Conservation (phyloP, 2,113 vertebrate species). For the Pituophis catenifer region DNA sequence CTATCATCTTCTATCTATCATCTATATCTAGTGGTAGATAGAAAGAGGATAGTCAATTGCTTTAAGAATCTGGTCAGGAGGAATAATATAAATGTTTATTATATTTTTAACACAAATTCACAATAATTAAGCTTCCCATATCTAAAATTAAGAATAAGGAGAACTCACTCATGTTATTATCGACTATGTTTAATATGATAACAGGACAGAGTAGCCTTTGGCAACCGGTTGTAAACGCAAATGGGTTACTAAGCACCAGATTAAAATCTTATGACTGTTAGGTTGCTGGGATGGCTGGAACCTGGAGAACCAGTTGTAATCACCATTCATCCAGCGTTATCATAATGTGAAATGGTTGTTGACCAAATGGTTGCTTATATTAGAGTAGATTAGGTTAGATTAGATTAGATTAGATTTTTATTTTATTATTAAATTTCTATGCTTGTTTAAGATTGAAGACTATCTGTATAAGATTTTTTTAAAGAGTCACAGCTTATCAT, state of each 20-base stretch:
- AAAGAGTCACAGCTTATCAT: background rate
- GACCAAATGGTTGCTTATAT: background rate
- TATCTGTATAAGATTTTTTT: background rate
- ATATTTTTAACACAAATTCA: background rate
- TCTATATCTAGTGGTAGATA: background rate
- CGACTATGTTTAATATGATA: background rate
- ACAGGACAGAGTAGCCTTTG: background rate
- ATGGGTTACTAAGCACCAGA: background rate
- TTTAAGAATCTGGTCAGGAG: background rate
- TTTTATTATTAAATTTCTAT: background rate
- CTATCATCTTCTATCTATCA: no score
- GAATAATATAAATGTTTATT: background rate
- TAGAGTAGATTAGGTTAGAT: no score
- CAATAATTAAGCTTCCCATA: background rate
- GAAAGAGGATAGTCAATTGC: background rate
- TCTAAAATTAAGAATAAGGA: background rate
- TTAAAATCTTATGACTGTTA: background rate
- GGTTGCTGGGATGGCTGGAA: background rate
- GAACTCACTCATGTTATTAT: background rate
- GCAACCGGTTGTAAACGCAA: background rate
- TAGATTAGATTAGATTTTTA: background rate
- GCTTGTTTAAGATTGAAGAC: background rate
- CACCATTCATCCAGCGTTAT: background rate
- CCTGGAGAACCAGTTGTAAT: background rate
- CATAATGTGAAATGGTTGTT: background rate